These are phyloP conservation scores for Tachyglossus aculeatus DNA, from an alignment of 2,797 vertebrate genomes.

Conservation along the genomic window DNA sequence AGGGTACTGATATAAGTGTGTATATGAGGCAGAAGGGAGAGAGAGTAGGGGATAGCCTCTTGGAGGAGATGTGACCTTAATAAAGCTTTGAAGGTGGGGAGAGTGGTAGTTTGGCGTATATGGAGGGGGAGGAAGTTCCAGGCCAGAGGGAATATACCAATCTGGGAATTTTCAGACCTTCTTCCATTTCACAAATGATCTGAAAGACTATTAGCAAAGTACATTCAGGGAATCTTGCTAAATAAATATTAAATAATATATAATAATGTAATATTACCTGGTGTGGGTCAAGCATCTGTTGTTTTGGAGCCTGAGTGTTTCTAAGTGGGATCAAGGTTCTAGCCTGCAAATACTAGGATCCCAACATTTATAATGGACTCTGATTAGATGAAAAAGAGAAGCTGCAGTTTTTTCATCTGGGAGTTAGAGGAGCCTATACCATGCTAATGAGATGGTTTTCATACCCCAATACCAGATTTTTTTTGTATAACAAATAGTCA, in stretches of 20 bases:
- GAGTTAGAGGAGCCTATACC: neutral
- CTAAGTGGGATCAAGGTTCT: neutral
- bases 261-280: constrained; percentile 39
- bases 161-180: too few species aligned
- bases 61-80: too few species aligned
- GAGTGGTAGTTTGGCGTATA: too few species aligned
- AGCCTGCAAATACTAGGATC: neutral
- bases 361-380: constrained; percentile 8
- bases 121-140: too few species aligned
- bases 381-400: neutral
- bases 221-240: too few species aligned
- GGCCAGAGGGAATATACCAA: too few species aligned
- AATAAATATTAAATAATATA: constrained; percentile 38
- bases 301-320: constrained; percentile 15
- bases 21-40: too few species aligned
- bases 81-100: too few species aligned
- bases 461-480: neutral
- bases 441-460: constrained; percentile 6
- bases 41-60: too few species aligned
- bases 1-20: too few species aligned
- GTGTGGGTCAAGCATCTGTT: constrained; percentile 18
- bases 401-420: neutral
- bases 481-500: neutral
- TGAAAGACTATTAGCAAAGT: too few species aligned
- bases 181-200: too few species aligned